These are phyloP conservation scores for Drosophila sp. DNA, from an alignment of 1,140 invertebrate species.

Conservation along the genomic window DNA sequence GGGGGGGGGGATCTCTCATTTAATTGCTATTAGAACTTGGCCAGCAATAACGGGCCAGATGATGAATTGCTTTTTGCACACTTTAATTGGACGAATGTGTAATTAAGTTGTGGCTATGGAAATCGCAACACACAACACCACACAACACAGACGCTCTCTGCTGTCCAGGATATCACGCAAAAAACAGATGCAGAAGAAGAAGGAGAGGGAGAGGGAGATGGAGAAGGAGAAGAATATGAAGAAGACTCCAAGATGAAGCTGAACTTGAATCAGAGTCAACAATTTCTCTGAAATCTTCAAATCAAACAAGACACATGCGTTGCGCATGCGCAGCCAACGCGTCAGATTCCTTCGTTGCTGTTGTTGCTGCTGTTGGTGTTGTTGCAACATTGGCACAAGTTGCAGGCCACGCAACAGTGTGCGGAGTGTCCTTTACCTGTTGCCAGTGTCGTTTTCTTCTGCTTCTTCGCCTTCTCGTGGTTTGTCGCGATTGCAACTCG, in stretches of 20 bases:
- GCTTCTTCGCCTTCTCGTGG: neutral
- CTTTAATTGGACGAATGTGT: conserved; percentile 82
- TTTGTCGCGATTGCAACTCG: conserved; percentile 25
- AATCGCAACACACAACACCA: conserved; percentile 11
- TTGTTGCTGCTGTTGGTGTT: neutral
- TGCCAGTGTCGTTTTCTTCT: neutral
- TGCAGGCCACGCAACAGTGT: conserved; percentile 5
- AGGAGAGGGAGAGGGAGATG: too few species aligned
- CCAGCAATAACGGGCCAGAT: conserved; percentile 71
- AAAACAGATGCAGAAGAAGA: too few species aligned
- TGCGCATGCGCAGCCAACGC: conserved; percentile 71
- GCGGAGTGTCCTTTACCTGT: conserved; percentile 31
- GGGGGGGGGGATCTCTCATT: conserved; percentile 25
- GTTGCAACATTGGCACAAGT: conserved; percentile 30
- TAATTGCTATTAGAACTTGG: conserved; percentile 82
- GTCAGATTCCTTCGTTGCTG: conserved; percentile 4
- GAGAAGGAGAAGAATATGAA: neutral
- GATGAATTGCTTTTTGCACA: conserved; percentile 83
- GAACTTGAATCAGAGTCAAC: conserved; percentile 3
- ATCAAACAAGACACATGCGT: conserved; percentile 82
- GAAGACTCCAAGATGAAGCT: conserved; percentile 1
- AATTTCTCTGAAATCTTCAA: conserved; percentile 74
- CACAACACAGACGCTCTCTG: neutral
- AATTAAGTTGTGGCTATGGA: conserved; percentile 72
- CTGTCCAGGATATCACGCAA: conserved; percentile 9